A percentile compares a stretch with the other conserved stretches of the same genome.
These are phyloP conservation scores for Tenthredo distinguenda DNA, from an alignment of 2,888 invertebrate species.

Conservation along the genomic window DNA sequence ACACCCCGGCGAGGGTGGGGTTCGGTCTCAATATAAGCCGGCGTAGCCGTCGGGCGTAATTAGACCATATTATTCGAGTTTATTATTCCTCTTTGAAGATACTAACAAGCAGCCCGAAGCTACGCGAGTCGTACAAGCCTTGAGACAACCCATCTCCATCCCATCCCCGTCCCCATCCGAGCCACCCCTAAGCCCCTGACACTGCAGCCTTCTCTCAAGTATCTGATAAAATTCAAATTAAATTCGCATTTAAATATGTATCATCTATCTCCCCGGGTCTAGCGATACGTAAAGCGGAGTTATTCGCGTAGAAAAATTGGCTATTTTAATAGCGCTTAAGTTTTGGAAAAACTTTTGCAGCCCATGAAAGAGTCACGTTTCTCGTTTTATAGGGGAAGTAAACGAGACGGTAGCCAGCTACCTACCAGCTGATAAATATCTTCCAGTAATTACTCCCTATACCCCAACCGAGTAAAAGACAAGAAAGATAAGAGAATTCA, in stretches of 20 bases:
- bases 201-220: conserved; percentile 12
- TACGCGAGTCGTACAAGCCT: conserved; percentile 12
- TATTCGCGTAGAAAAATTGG: neutral
- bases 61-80: conserved; percentile 64
- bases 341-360: neutral
- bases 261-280: neutral
- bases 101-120: conserved; percentile 58
- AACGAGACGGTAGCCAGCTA: neutral
- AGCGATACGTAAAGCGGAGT: neutral
- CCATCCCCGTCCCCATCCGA: neutral
- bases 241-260: conserved; percentile 23
- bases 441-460: neutral
- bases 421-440: conserved; percentile 6
- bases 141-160: neutral
- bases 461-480: neutral
- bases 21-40: conserved; percentile 40
- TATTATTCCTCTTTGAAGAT: conserved; percentile 69
- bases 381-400: neutral
- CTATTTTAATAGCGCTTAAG: too few relatives aligned
- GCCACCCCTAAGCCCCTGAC: neutral
- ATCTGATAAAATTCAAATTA: conserved; percentile 42
- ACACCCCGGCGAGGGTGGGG: neutral
- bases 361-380: neutral
- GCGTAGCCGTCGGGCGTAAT: conserved; percentile 66
- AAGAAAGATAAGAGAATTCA: neutral